These are phyloP conservation scores for Cylindroiulus punctatus DNA, from an alignment of 2,888 invertebrate genomes.

Conservation along the genomic window DNA sequence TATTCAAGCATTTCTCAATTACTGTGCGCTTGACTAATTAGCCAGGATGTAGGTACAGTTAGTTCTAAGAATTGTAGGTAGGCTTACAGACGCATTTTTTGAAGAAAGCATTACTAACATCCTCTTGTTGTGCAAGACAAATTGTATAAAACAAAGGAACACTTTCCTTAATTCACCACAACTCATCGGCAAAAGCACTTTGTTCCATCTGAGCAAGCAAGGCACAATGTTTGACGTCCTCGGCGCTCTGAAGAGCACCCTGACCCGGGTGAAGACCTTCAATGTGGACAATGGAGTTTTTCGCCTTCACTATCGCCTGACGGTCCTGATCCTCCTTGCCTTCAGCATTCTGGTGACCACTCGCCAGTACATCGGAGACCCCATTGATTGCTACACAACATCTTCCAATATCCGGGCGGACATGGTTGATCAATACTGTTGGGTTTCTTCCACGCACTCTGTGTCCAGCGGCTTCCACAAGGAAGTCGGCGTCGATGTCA, in stretches of 20 bases:
- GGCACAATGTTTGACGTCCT: slow-evolving; percentile 6
- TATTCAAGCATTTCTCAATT: too few species aligned
- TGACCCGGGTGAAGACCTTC: slow-evolving; percentile 48
- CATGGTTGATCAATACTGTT: slow-evolving; percentile 54
- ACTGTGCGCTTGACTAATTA: too few species aligned
- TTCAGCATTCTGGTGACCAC: slow-evolving; percentile 55
- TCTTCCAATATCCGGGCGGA: background rate
- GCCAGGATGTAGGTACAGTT: too few species aligned
- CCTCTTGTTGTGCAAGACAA: too few species aligned
- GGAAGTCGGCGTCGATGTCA: slow-evolving; percentile 57
- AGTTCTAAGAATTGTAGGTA: too few species aligned
- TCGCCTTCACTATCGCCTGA: slow-evolving; percentile 52
- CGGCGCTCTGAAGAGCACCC: slow-evolving; percentile 49
- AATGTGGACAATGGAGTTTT: slow-evolving; percentile 53
- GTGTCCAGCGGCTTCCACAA: slow-evolving; percentile 59
- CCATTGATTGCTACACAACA: slow-evolving; percentile 46
- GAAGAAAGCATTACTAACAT: too few species aligned
- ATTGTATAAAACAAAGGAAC: too few species aligned
- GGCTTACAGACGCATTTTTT: too few species aligned
- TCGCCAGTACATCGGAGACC: slow-evolving; percentile 53
- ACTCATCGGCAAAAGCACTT: too few species aligned
- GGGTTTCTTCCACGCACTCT: slow-evolving; percentile 59
- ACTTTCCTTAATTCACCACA: too few species aligned
- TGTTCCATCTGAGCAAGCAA: too few species aligned
- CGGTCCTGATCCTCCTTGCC: slow-evolving; percentile 48